Evolutionary conservation across 30 jellyfish, hydroid and myxozoan genomes (phyloP).

Genomic region (Turritopsis rubra): DNA sequence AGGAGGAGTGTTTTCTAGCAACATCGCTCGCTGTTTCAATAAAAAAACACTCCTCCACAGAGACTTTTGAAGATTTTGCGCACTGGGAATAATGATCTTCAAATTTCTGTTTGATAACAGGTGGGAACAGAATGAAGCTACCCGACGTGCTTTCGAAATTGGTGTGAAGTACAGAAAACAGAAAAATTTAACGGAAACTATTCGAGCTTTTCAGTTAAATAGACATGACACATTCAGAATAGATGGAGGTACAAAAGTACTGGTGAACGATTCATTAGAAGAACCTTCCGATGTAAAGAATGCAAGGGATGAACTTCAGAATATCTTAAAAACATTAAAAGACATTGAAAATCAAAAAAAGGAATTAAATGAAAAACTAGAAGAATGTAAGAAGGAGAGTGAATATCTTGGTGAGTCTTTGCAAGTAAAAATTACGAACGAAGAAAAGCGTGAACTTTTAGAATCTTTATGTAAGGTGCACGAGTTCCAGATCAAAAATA

Average conservation of each 20-base stretch:
- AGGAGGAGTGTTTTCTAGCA: too few species aligned
- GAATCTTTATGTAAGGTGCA: slow-evolving; percentile 78
- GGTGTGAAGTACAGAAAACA: slow-evolving; percentile 38
- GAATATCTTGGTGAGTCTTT: slow-evolving; percentile 47
- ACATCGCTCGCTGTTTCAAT: too few species aligned
- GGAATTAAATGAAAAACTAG: slow-evolving; percentile 52
- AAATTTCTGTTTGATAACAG: slow-evolving; percentile 30
- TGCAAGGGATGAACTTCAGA: slow-evolving; percentile 82
- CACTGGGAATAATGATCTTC: not conserved
- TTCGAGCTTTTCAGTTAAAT: slow-evolving; percentile 50
- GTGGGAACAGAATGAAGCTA: slow-evolving; percentile 94
- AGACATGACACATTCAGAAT: not conserved
- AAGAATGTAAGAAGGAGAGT: slow-evolving; percentile 42
- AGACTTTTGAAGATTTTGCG: too few species aligned
- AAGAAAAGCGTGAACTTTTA: slow-evolving; percentile 74
- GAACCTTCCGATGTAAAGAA: slow-evolving; percentile 96
- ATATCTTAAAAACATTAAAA: slow-evolving; percentile 38
- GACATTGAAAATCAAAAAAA: slow-evolving; percentile 52
- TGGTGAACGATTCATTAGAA: not conserved
- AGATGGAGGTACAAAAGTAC: not conserved
- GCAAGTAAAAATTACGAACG: slow-evolving; percentile 63
- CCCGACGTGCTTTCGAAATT: slow-evolving; percentile 38
- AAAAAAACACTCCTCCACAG: too few species aligned
- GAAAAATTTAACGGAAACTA: slow-evolving; percentile 40
- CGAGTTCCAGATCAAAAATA: slow-evolving; percentile 80